Base-by-base conservation (phyloP, 2,113 vertebrate genomes). In the Alces alces region DNA sequence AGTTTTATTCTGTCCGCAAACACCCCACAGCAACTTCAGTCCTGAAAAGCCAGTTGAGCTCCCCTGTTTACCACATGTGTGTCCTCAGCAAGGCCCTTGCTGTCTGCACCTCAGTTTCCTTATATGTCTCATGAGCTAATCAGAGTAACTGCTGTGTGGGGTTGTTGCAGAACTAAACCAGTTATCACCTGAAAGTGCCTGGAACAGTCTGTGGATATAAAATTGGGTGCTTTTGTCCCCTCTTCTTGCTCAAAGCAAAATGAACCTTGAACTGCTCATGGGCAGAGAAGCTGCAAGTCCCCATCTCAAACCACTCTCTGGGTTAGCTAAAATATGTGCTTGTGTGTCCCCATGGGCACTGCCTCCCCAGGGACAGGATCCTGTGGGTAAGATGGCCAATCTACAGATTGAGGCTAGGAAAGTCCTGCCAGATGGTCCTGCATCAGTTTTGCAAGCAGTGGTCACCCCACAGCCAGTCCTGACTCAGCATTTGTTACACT, bases 211-310 rank as follows among this genome's bases (percentile, higher is more conserved):
- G 6, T 7, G 30, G n/a, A n/a, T 64, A 64, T n/a, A 9, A 64
- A 64, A 64, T 7, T 64, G 0, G 30, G 7, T 64, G 61, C 15
- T n/a, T n/a, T 17, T 0, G 0, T 0, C 30, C 15, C 2, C 30
- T 9, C 30, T 64, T 30, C 15, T 64, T 0, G 1, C 30, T 64
- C 7, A 7, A 15, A 64, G 6, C 30, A 64, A 64, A 64, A 17
- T 64, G 3, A 64, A 64, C 61, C 30, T 64, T 64, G 61, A n/a
- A n/a, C 15, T 64, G 1, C 61, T 64, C 61, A 17, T 64, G 30
- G 15, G 30, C 1, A 64, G 15, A n/a, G 30, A 30, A 64, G 3
- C 30, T n/a, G 61, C 7, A 33, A 64, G 30, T n/a, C 61, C 15
- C 17, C 61, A 33, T 30, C 30, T 64, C 61, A 64, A n/a, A 15